phyloP scores from a whole-genome alignment of 2,113 vertebrate genomes.

The Solea solea region DNA sequence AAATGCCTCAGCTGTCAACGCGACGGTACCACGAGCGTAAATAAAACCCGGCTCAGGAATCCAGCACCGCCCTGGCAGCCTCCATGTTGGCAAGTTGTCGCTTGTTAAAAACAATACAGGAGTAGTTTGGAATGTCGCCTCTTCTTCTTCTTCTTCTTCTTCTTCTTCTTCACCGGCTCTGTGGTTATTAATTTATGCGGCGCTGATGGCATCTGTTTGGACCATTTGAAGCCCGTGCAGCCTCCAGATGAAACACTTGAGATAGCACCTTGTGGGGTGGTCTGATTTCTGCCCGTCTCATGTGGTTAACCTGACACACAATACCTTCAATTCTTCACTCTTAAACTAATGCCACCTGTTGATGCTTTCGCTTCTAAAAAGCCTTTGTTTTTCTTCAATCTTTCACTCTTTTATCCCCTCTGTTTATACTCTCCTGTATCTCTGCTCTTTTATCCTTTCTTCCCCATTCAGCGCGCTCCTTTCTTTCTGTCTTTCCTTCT shows the following conservation, averaged over 20 bases:
- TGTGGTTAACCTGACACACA: constrained; percentile 72
- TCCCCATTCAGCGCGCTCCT: constrained; percentile 23
- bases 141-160: constrained; percentile 31
- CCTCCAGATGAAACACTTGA: constrained; percentile 66
- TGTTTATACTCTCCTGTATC: constrained; percentile 39
- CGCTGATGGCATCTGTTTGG: constrained; percentile 61
- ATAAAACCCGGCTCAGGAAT: constrained; percentile 66
- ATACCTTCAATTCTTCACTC: constrained; percentile 60
- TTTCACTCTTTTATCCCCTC: constrained; percentile 31
- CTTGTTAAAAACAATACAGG: constrained; percentile 74
- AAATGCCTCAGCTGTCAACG: constrained; percentile 68
- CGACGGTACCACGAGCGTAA: constrained; percentile 52
- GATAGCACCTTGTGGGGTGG: constrained; percentile 70
- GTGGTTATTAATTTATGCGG: constrained; percentile 60
- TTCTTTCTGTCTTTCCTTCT: constrained; percentile 43
- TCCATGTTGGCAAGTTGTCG: constrained; percentile 66
- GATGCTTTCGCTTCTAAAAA: constrained; percentile 47
- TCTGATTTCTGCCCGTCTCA: constrained; percentile 63
- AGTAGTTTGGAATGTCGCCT: constrained; percentile 64
- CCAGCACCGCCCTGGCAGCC: constrained; percentile 60
- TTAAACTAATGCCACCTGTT: constrained; percentile 74
- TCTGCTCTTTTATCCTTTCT: constrained; percentile 49
- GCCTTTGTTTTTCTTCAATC: constrained; percentile 39
- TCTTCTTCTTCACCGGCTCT: constrained; percentile 31
- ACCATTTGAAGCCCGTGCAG: constrained; percentile 47